These are phyloP conservation scores for Pristionchus japonicus DNA, from an alignment of 2,888 invertebrate species.

Conservation along the genomic window DNA sequence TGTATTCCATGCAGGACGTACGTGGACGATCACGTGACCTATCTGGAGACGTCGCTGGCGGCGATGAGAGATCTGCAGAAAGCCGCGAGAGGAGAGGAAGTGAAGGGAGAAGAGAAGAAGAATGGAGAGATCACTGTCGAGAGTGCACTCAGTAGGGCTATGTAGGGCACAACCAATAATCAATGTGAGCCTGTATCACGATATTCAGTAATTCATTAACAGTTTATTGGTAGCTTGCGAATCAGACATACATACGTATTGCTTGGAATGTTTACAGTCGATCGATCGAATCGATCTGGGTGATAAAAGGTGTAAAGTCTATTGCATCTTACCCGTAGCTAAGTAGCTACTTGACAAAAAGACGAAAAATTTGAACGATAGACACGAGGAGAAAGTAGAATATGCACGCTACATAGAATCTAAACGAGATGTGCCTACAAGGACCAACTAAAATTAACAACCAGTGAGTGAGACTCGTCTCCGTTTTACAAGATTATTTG, in stretches of 20 bases:
- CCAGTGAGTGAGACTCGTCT: background rate
- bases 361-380: background rate
- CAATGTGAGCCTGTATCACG: no score
- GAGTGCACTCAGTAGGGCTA: background rate
- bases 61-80: slow-evolving; percentile 40
- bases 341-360: background rate
- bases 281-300: background rate
- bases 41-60: slow-evolving; percentile 25
- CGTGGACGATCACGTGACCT: slow-evolving; percentile 41
- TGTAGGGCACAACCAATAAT: background rate
- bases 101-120: background rate
- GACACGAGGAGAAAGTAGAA: background rate
- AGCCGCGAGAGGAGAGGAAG: background rate
- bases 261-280: background rate
- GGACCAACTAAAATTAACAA: background rate
- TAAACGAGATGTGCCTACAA: background rate
- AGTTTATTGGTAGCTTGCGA: background rate
- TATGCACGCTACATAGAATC: background rate
- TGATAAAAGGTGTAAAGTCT: background rate
- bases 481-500: background rate
- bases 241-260: background rate
- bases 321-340: slow-evolving; percentile 18
- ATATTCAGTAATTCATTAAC: no score
- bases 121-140: slow-evolving; percentile 7
- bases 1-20: slow-evolving; percentile 1